Conservation (phyloP, 2,888 invertebrate genomes). For the Lepidochitona cinerea region DNA sequence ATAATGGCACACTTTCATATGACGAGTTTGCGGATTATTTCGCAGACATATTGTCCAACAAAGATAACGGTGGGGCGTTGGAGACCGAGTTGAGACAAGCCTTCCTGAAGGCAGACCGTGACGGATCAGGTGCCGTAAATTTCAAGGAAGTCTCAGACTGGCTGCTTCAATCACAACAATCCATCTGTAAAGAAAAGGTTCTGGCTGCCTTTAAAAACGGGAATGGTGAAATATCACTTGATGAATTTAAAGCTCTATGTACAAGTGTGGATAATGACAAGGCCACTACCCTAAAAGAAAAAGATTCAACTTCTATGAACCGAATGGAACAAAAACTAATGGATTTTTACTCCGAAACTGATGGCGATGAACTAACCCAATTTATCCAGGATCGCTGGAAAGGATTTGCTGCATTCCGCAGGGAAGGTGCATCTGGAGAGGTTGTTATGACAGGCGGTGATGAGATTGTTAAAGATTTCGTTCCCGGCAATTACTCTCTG, state of each 20-base stretch:
- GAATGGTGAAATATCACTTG: conserved; percentile 23
- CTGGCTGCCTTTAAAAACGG: conserved; percentile 26
- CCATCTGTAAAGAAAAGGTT: conserved; percentile 15
- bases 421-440: conserved; percentile 27
- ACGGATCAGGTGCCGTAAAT: conserved; percentile 28
- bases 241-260: conserved; percentile 25
- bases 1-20: conserved; percentile 16
- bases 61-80: conserved; percentile 5
- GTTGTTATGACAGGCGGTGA: conserved; percentile 32
- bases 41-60: conserved; percentile 22
- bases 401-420: conserved; percentile 28
- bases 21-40: conserved; percentile 34
- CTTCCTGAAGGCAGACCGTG: conserved; percentile 32
- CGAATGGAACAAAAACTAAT: conserved; percentile 17
- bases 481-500: conserved; percentile 33
- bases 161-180: conserved; percentile 21
- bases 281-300: not conserved
- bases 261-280: conserved; percentile 5
- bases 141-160: conserved; percentile 36
- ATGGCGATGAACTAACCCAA: conserved; percentile 20
- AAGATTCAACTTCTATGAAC: not conserved
- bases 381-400: conserved; percentile 35
- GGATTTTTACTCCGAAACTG: conserved; percentile 15
- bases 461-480: conserved; percentile 32
- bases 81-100: conserved; percentile 23